Base-by-base conservation (phyloP, 2,113 vertebrate species). In the Bostrychus sinensis region DNA sequence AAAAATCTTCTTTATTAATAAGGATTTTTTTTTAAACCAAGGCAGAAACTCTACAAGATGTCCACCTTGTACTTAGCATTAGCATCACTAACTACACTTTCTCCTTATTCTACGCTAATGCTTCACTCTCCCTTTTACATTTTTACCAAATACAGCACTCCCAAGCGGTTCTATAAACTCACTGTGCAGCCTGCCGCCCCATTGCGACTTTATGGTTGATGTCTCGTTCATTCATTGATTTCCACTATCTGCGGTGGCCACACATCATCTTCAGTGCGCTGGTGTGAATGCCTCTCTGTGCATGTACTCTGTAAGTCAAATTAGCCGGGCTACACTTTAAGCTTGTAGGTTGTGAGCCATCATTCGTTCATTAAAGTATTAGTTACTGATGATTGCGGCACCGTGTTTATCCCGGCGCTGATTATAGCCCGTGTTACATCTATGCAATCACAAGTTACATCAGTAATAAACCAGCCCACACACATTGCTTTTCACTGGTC, bases 311-410 rank as follows among this genome's bases (percentile, higher is more conserved):
- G n/a, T 66, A 57, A 62, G 70, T 67, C 56, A 80, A 87, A 89
- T 81, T 74, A 83, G 70, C 68, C 12, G 19, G 59, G 70, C 73
- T 73, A 38, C 61, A 61, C 68, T 75, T 68, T 75, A 65, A 77
- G 58, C 69, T 59, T 56, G 60, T 64, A 80, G 64, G 55, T 78
- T 77, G 65, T 73, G 80, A 69, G 80, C 75, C 66, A 77, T 75
- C 72, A 67, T 34, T 70, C 70, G 70, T 67, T 84, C 67, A 70
- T 85, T 85, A 77, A 80, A 72, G 71, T 76, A 76, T 85, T 83
- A 88, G 11, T 48, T 48, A 83, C 59, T 30, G 25, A 84, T 80
- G 85, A 85, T 70, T 82, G 81, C 69, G 64, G 70, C 83, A 60
- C 61, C 56, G 16, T 75, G 78, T 79, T 83, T 75, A 66, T 72